phyloP scores from a whole-genome alignment of 2,113 vertebrate species.

The Dendrocopos noguchii region DNA sequence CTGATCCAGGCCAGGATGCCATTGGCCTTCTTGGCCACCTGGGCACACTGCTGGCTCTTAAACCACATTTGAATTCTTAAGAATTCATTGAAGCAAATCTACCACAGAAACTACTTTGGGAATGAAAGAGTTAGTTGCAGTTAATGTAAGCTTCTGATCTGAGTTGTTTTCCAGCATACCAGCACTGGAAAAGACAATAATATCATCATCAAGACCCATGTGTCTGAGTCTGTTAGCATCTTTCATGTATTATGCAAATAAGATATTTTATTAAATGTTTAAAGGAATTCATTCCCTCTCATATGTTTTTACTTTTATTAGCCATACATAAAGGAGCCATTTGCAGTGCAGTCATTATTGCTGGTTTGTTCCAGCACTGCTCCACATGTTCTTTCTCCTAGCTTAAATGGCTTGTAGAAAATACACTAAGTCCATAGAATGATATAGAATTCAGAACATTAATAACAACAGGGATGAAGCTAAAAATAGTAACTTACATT shows the following conservation, averaged over 20 bases:
- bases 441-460: neutral
- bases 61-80: neutral
- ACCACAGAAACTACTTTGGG: neutral
- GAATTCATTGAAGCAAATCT: neutral
- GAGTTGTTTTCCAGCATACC: neutral
- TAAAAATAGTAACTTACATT: neutral
- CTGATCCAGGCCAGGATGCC: too few species aligned
- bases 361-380: neutral
- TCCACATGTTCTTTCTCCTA: neutral
- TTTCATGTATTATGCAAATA: conserved; percentile 14
- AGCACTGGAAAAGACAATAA: neutral
- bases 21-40: too few species aligned
- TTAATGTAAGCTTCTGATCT: neutral
- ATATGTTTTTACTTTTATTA: conserved; percentile 10
- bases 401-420: neutral
- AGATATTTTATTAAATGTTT: conserved; percentile 31
- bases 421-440: neutral
- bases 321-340: neutral
- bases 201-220: neutral
- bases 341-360: neutral
- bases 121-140: neutral
- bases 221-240: neutral
- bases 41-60: neutral
- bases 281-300: neutral
- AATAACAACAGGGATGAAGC: neutral